These are phyloP conservation scores for Mellivora capensis DNA, from an alignment of 2,113 vertebrate genomes.

Conservation along the genomic window DNA sequence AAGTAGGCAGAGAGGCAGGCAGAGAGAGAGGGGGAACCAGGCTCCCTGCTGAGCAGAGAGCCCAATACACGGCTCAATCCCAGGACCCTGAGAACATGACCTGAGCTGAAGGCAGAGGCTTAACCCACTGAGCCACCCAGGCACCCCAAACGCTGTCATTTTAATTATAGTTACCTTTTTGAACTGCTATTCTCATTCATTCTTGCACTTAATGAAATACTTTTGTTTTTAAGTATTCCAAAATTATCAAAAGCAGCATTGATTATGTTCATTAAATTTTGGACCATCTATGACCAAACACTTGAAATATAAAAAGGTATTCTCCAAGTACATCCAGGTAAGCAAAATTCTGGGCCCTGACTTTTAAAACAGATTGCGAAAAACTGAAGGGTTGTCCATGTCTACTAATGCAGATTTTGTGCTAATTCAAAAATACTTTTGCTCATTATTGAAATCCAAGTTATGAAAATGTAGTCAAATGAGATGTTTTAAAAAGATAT, in stretches of 20 bases:
- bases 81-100: too few species aligned
- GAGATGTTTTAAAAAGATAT: neutral
- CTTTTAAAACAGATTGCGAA: neutral
- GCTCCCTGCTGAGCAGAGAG: too few species aligned
- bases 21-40: too few species aligned
- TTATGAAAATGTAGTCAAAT: neutral
- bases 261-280: conserved; percentile 7
- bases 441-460: neutral
- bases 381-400: neutral
- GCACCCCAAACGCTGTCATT: neutral
- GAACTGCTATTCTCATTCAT: neutral
- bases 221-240: neutral
- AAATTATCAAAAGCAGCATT: neutral
- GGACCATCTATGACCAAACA: neutral
- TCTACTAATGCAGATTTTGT: neutral
- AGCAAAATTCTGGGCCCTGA: neutral
- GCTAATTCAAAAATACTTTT: neutral
- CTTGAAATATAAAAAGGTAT: neutral
- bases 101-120: too few species aligned
- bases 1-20: too few species aligned
- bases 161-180: neutral
- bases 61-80: fast-evolving
- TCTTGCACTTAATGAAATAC: neutral
- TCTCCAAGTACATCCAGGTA: neutral
- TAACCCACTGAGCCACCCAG: too few species aligned